A percentile compares a stretch with the other conserved stretches of the same genome.
phyloP scores from a whole-genome alignment of 2,888 invertebrate species.

The Physocephala rufipes region DNA sequence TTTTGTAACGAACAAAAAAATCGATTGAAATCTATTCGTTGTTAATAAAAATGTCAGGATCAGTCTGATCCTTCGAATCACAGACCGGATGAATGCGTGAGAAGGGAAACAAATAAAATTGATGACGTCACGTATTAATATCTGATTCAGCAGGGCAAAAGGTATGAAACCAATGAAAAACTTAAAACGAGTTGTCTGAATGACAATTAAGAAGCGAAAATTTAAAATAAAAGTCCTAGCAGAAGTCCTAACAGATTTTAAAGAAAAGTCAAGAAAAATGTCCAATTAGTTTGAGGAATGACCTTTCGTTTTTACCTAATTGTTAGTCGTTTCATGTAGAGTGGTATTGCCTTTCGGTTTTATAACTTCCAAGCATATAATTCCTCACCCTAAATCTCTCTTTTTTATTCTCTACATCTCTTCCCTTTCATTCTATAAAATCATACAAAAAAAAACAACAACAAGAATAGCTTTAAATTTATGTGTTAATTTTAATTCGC shows the following conservation, averaged over 20 bases:
- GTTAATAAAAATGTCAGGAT: slow-evolving; percentile 50
- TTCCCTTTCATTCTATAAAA: slow-evolving; percentile 15
- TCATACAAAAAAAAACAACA: slow-evolving; percentile 32
- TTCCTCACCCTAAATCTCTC: background rate
- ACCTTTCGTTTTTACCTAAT: too few species aligned
- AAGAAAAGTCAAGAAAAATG: too few species aligned
- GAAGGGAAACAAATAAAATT: slow-evolving; percentile 4
- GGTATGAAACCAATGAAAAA: slow-evolving; percentile 29
- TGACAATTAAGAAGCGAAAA: too few species aligned
- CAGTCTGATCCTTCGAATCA: slow-evolving; percentile 35
- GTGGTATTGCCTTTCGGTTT: too few species aligned
- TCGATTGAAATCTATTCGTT: slow-evolving; percentile 35
- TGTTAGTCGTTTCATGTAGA: too few species aligned
- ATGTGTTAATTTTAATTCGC: slow-evolving; percentile 65
- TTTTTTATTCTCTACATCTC: background rate
- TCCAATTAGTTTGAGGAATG: too few species aligned
- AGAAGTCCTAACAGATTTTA: too few species aligned
- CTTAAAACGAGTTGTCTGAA: background rate
- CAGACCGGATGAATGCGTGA: slow-evolving; percentile 14
- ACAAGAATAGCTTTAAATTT: slow-evolving; percentile 55
- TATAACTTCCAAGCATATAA: too few species aligned
- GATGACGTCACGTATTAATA: slow-evolving; percentile 56
- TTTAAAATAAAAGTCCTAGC: too few species aligned
- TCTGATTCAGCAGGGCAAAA: slow-evolving; percentile 57
- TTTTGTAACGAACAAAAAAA: slow-evolving; percentile 19